Percentiles rank a stretch among this genome's conserved stretches.
Conservation (phyloP, 2,113 vertebrate species). For the Rhynchopsitta pachyrhyncha region DNA sequence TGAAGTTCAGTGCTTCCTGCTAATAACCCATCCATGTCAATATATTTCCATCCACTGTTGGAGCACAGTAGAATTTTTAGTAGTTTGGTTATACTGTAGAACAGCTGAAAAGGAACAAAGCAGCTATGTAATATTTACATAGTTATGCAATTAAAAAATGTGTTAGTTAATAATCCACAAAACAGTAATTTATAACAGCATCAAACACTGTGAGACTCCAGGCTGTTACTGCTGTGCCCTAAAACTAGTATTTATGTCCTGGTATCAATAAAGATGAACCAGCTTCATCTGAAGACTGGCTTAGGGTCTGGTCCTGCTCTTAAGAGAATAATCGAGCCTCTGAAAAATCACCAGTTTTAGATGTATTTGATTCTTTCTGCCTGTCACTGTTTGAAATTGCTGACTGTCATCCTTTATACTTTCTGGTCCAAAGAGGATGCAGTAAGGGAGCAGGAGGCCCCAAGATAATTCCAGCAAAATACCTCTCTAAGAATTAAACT, state of each 20-base stretch:
- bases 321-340: background rate
- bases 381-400: background rate
- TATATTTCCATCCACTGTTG: background rate
- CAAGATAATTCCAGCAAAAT: background rate
- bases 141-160: background rate
- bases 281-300: background rate
- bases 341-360: background rate
- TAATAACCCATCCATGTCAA: background rate
- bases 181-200: background rate
- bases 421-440: background rate
- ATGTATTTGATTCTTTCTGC: background rate
- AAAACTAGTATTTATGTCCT: background rate
- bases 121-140: background rate
- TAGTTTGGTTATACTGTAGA: background rate
- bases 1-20: background rate
- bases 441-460: background rate
- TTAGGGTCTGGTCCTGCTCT: background rate
- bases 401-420: background rate
- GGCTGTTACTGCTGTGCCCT: background rate
- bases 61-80: background rate
- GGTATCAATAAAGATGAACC: background rate
- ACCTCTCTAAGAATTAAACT: background rate
- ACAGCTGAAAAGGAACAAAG: background rate
- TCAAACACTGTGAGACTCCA: background rate
- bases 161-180: background rate